Evolutionary conservation across 2,888 invertebrate species (phyloP).

Genomic region (Galeopsomyia nigrocyanea): DNA sequence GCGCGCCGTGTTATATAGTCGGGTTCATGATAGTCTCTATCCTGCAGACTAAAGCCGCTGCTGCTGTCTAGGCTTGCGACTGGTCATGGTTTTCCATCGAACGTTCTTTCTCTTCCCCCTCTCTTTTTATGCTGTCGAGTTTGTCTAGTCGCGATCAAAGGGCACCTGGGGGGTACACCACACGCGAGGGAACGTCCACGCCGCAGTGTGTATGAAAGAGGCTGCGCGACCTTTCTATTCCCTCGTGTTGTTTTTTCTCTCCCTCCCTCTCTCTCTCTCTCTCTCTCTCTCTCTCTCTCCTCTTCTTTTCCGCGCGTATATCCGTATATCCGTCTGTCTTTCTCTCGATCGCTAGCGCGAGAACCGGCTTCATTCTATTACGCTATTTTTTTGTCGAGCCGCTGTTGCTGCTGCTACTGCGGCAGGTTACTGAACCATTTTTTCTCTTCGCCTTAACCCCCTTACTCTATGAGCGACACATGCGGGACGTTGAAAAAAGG

Average conservation of each 20-base stretch:
- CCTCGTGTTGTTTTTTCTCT: neutral
- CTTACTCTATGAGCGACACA: neutral
- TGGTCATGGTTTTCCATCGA: constrained; percentile 61
- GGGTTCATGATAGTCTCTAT: constrained; percentile 21
- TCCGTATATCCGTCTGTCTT: too few relatives aligned
- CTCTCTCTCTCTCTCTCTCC: neutral
- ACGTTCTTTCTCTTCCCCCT: neutral
- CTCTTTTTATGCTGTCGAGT: constrained; percentile 3
- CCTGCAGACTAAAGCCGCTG: neutral
- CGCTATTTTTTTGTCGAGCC: constrained; percentile 11
- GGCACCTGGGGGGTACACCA: constrained; percentile 52
- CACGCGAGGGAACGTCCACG: constrained; percentile 45
- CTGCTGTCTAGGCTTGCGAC: constrained; percentile 59
- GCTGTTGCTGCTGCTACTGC: neutral
- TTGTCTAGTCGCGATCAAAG: constrained; percentile 36
- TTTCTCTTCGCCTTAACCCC: too few relatives aligned
- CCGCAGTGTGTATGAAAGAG: neutral
- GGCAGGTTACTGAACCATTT: constrained; percentile 32
- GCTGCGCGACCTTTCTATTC: constrained; percentile 32
- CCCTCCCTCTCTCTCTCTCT: neutral
- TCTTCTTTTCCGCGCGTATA: too few relatives aligned
- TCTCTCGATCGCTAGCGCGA: too few relatives aligned
- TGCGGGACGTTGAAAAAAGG: constrained; percentile 8
- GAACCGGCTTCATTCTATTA: constrained; percentile 17
- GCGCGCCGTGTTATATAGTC: neutral